phyloP scores from a whole-genome alignment of 1,140 invertebrate genomes.

The Drosophila melanica region DNA sequence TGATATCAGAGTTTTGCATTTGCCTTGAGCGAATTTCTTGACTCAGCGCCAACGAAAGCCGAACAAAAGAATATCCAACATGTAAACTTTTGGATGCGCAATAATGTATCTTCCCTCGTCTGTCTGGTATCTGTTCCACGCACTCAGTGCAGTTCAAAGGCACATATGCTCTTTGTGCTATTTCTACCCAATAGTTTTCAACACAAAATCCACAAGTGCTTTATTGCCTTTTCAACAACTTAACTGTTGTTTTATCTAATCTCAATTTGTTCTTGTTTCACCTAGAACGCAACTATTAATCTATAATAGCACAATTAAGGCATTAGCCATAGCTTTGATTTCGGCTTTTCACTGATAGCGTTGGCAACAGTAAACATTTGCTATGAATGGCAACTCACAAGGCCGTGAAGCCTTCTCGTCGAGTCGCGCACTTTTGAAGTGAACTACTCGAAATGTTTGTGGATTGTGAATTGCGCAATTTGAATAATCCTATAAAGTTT shows the following conservation, averaged over 20 bases:
- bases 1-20: background rate
- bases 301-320: constrained; percentile 67
- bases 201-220: constrained; percentile 4
- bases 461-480: constrained; percentile 22
- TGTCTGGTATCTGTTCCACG: background rate
- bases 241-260: constrained; percentile 61
- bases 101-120: constrained; percentile 16
- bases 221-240: constrained; percentile 17
- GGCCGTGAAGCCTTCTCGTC: background rate
- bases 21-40: constrained; percentile 11
- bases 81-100: constrained; percentile 49
- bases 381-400: background rate
- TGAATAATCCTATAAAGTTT: constrained; percentile 2
- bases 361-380: constrained; percentile 29
- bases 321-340: constrained; percentile 67
- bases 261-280: constrained; percentile 17
- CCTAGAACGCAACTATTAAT: constrained; percentile 40
- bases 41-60: constrained; percentile 1
- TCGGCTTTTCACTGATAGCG: constrained; percentile 33
- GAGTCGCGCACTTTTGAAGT: background rate
- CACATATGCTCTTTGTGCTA: constrained; percentile 5
- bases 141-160: constrained; percentile 50
- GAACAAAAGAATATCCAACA: constrained; percentile 33
- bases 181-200: constrained; percentile 15
- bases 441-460: background rate